phyloP scores from a whole-genome alignment of 2,113 vertebrate genomes.

The Pelusios castaneus region DNA sequence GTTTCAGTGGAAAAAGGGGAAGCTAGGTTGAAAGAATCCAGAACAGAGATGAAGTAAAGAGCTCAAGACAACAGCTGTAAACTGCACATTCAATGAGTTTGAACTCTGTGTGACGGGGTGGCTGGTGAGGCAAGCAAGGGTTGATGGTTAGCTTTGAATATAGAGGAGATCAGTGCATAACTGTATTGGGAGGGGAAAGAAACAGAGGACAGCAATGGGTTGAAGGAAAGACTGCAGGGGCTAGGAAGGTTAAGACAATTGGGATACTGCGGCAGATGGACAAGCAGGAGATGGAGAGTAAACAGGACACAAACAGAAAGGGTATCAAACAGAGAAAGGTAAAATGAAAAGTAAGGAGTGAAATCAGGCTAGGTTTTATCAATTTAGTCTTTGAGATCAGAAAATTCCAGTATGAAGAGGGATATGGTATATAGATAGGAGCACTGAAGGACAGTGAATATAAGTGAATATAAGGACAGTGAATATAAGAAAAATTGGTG shows the following conservation, averaged over 20 bases:
- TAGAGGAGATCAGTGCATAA: not conserved
- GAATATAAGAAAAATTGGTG: not conserved
- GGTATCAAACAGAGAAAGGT: constrained; percentile 14
- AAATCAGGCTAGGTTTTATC: not conserved
- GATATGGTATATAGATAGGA: not conserved
- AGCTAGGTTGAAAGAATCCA: not conserved
- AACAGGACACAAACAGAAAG: not conserved
- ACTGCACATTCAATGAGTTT: not conserved
- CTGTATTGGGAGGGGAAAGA: not conserved
- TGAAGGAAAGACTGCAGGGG: not conserved
- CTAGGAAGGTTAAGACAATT: not conserved
- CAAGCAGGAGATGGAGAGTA: not conserved
- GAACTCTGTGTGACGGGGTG: not conserved
- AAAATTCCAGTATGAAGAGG: not conserved
- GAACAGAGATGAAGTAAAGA: not conserved
- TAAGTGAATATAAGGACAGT: no score
- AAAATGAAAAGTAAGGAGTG: not conserved
- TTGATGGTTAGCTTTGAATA: not conserved
- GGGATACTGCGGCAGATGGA: not conserved
- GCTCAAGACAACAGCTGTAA: not conserved
- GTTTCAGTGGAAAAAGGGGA: not conserved
- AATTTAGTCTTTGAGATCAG: not conserved
- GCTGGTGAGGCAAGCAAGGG: not conserved
- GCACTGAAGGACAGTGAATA: not conserved
- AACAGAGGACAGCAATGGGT: not conserved